Percentiles rank a stretch among this genome's conserved stretches.
Evolutionary conservation across 2,797 vertebrate species (phyloP).

Genomic region (Gallinago solitaria): DNA sequence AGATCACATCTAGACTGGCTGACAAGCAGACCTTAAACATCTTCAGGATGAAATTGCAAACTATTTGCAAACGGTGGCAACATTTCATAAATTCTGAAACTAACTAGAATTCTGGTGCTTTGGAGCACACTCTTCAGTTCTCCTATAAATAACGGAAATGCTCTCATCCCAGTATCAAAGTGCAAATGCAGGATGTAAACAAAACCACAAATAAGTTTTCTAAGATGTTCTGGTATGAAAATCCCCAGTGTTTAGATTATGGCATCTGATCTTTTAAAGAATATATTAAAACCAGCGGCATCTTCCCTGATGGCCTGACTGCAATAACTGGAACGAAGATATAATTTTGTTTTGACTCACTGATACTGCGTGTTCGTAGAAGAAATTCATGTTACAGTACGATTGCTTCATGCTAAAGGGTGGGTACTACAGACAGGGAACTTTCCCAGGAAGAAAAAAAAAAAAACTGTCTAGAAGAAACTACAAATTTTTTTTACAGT

Average conservation of each 20-base stretch:
- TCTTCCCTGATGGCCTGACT: neutral
- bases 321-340: neutral
- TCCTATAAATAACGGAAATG: rapidly evolving
- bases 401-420: neutral
- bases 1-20: rapidly evolving
- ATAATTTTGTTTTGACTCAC: constrained; percentile 20
- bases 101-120: rapidly evolving
- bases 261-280: neutral
- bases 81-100: neutral
- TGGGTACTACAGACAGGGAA: constrained; percentile 31
- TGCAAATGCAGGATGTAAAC: neutral
- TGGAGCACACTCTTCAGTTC: neutral
- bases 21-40: neutral
- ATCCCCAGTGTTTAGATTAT: neutral
- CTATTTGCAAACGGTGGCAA: rapidly evolving
- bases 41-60: neutral
- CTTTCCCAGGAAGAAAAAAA: neutral
- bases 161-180: neutral
- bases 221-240: neutral
- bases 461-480: neutral
- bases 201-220: neutral
- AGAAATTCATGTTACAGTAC: neutral
- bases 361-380: neutral
- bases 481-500: neutral
- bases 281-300: neutral